Percentiles rank a stretch among this genome's conserved stretches.
Conservation (phyloP, 2,888 invertebrate genomes). For the Halocaridina rubra region DNA sequence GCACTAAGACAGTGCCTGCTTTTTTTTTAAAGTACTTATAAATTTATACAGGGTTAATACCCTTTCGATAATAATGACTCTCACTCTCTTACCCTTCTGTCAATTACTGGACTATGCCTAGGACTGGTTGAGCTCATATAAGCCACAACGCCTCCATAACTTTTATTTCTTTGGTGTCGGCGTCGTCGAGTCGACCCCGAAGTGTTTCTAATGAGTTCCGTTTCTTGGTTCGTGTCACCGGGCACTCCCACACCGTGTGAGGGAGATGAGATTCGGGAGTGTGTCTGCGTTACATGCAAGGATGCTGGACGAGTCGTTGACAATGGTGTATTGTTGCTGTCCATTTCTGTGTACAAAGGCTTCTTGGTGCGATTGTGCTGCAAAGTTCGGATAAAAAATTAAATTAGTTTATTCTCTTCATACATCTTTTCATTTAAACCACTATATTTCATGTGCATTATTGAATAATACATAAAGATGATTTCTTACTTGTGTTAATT, state of each 20-base stretch:
- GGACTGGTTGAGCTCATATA: constrained; percentile 45
- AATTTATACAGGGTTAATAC: too few relatives aligned
- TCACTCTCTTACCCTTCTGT: constrained; percentile 65
- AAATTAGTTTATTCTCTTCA: neutral
- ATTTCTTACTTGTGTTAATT: neutral
- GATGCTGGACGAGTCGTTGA: constrained; percentile 67
- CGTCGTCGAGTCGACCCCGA: constrained; percentile 24
- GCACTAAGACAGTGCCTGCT: too few relatives aligned
- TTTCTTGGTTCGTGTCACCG: constrained; percentile 6
- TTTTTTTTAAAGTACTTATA: too few relatives aligned
- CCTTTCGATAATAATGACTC: too few relatives aligned
- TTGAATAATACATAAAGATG: neutral
- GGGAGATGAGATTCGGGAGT: neutral
- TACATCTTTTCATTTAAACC: neutral
- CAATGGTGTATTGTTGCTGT: constrained; percentile 70
- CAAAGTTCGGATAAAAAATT: constrained; percentile 51
- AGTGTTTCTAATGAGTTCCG: neutral
- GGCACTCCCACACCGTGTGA: neutral
- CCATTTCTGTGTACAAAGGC: constrained; percentile 74
- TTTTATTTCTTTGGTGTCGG: constrained; percentile 68
- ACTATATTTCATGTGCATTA: neutral
- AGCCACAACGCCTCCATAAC: constrained; percentile 65
- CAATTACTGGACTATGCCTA: constrained; percentile 60
- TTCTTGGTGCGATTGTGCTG: constrained; percentile 71
- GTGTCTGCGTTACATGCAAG: constrained; percentile 30